phyloP scores from a whole-genome alignment of 2,797 vertebrate genomes.

The Lophura swinhoii region DNA sequence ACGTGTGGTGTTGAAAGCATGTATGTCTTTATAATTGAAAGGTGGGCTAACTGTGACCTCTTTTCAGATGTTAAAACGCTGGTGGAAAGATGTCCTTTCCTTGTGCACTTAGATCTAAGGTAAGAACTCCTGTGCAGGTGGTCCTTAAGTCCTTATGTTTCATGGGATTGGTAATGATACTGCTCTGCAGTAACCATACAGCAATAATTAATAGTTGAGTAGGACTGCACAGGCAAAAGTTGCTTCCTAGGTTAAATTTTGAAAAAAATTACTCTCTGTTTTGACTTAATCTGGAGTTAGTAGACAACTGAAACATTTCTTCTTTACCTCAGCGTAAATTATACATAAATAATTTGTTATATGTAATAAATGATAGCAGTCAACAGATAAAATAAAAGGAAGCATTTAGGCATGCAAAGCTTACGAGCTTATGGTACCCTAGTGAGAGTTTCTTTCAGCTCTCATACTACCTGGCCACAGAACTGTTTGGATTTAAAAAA shows the following conservation, averaged over 20 bases:
- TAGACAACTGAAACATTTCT: neutral
- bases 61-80: slow-evolving; percentile 87
- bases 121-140: slow-evolving; percentile 63
- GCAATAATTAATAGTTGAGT: neutral
- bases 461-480: neutral
- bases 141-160: neutral
- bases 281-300: neutral
- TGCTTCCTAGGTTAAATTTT: neutral
- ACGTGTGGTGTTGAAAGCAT: neutral
- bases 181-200: neutral
- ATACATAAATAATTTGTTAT: neutral
- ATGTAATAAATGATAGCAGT: neutral
- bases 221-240: neutral
- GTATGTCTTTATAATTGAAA: neutral
- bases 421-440: neutral
- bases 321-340: neutral
- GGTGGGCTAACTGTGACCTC: neutral
- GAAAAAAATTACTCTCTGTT: neutral
- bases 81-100: slow-evolving; percentile 85
- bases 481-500: neutral
- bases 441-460: neutral
- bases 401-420: neutral
- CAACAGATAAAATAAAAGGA: neutral
- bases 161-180: neutral
- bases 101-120: slow-evolving; percentile 92